Base-by-base conservation (phyloP, 2,888 invertebrate species). In the Coronaproctus castanopsis region DNA sequence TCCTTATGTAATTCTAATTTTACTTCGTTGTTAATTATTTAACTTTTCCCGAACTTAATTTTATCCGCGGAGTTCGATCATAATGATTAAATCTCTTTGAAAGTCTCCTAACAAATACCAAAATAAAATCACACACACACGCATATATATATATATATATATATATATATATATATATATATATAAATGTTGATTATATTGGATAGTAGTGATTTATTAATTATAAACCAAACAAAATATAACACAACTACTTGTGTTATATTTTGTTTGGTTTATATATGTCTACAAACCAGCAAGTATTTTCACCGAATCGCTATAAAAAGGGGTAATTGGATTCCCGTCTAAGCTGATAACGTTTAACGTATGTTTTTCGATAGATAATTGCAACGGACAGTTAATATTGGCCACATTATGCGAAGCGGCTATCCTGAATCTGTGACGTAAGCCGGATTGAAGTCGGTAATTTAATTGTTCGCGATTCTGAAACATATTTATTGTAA, bases 281-380 rank as follows among this genome's bases (percentile, higher is more conserved):
- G n/a, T n/a, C n/a, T n/a, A n/a, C n/a, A n/a, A n/a, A 58, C 58
- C 58, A 18, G 58, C 21, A 19, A 58, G 50, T 21, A 59, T 8
- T 8, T 21, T 56, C 18, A 59, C 5, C 20, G 52, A 23, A 5
- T 23, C 24, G 1, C 48, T n/a, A 22, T 52, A 18, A 52, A 56
- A 74, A 1, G 82, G 77, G 56, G 75, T 72, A 21, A 84, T 76
- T 52, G 78, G 75, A 66, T 80, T 77, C 0, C 86, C 86, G 68
- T 87, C 87, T 60, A 86, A 73, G 20, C 82, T 77, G 53, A 87
- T 80, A 14, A 86, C 72, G 64, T 76, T 73, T 60, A 87, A 68
- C 19, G 71, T 67, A 68, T 87, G 87, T 57, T 79, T 73, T 52
- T 84, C 80, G 57, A 87, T 73, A 1, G 76, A 76, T 62, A 87